Conservation (phyloP, 2,113 vertebrate species). For the Oreochromis spilurus region DNA sequence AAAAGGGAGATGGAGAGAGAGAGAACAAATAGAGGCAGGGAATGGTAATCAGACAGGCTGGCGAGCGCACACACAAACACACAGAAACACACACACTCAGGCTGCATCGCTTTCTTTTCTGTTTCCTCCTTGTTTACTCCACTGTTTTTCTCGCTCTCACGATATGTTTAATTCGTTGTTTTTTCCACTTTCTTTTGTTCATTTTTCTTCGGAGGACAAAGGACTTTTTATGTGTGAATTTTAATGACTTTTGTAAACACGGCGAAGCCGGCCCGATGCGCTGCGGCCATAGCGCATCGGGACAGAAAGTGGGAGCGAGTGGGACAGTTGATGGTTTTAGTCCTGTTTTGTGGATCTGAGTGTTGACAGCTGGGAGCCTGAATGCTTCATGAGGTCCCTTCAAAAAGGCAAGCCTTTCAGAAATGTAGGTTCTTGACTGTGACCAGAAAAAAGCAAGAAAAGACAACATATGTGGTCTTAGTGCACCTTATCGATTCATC, state of each 20-base stretch:
- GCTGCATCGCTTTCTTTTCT: background rate
- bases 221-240: background rate
- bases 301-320: background rate
- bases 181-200: background rate
- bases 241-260: background rate
- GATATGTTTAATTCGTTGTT: background rate
- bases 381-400: background rate
- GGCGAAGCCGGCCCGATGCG: background rate
- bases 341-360: background rate
- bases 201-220: background rate
- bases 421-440: background rate
- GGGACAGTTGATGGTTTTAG: background rate
- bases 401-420: background rate
- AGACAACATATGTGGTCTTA: background rate
- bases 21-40: slow-evolving; percentile 39
- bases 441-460: background rate
- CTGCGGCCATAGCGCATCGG: background rate
- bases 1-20: background rate
- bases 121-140: background rate
- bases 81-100: background rate
- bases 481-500: background rate
- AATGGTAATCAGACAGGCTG: slow-evolving; percentile 36
- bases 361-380: background rate
- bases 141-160: background rate
- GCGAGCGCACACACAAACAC: background rate